Base-by-base conservation (phyloP, 2,797 vertebrate genomes). In the Xenopus petersii region DNA sequence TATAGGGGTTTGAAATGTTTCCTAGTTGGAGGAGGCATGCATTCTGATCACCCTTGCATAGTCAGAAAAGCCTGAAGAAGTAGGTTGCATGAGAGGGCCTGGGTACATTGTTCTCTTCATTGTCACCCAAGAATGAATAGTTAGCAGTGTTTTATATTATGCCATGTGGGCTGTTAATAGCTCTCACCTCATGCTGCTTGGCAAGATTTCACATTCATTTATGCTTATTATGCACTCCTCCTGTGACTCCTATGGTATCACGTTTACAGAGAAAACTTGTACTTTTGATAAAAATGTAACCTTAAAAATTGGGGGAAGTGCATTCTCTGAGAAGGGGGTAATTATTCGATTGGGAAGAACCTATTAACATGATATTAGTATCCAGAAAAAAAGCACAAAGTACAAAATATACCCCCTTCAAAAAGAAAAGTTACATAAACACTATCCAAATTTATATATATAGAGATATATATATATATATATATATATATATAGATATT, bases 41-140 rank as follows among this genome's bases (percentile, higher is more conserved):
- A 76, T 81, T 17, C 56, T 63, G 67, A 61, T 75, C 60, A 17
- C 76, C 64, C 56, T 75, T 64, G 2, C 75, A 26, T 79, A 82
- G 80, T 83, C 80, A 82, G 90, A 88, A 85, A 86, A 84, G 91
- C 74, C 83, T 74, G 81, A 74, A 72, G 83, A 80, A 72, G 82
- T 0, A 30, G 75, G 79, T 10, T 30, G 90, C 89, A 83, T 86
- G 92, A 91, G 89, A 92, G 88, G 80, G 73, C 79, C 81, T 88
- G 86, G 84, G 82, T 86, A 87, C 86, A 83, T 82, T 88, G 86
- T 85, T 80, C 86, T 81, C 82, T 82, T 55, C 60, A 67, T 72
- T 68, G 87, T 85, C 87, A 83, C 85, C 66, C 42, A 30, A 70
- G 84, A 79, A 78, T 55, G 84, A 80, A 75, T 80, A 78, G 82